These are phyloP conservation scores for Rostratula benghalensis DNA, from an alignment of 2,113 vertebrate species.

Conservation along the genomic window DNA sequence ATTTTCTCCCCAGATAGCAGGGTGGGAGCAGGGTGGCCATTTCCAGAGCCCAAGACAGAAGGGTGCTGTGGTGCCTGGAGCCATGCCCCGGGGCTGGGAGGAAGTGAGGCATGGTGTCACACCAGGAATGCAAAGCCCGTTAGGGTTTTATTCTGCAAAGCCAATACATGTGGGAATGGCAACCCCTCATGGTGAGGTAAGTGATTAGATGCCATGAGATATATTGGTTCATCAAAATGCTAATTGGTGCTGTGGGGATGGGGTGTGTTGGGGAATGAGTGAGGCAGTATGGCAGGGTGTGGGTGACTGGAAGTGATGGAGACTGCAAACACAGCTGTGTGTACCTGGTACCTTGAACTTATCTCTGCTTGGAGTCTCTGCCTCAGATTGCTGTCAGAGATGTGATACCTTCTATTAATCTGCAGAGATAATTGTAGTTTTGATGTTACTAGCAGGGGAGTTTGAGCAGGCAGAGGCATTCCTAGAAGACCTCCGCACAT, in stretches of 20 bases:
- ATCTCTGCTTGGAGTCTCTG: not conserved
- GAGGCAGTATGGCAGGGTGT: not conserved
- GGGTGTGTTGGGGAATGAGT: not conserved
- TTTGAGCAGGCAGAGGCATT: not conserved
- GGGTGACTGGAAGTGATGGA: not conserved
- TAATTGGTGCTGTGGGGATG: not conserved
- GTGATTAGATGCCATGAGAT: not conserved
- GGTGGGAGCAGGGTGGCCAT: not conserved
- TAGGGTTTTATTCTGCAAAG: not conserved
- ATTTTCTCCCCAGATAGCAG: not conserved
- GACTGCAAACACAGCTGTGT: constrained; percentile 3
- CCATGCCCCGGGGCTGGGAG: not conserved
- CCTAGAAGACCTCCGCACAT: not conserved
- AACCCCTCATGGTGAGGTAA: not conserved
- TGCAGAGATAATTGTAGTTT: not conserved
- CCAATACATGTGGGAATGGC: rapidly evolving
- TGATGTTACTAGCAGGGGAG: not conserved
- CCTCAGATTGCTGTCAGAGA: not conserved
- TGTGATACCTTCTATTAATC: not conserved
- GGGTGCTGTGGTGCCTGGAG: not conserved
- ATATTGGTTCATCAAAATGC: not conserved
- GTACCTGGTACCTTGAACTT: not conserved
- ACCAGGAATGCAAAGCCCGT: rapidly evolving
- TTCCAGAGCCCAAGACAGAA: rapidly evolving
- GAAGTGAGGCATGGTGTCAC: not conserved